Percentiles rank a stretch among this genome's conserved stretches.
These are phyloP conservation scores for Pedetes capensis DNA, from an alignment of 2,113 vertebrate genomes.

Conservation along the genomic window DNA sequence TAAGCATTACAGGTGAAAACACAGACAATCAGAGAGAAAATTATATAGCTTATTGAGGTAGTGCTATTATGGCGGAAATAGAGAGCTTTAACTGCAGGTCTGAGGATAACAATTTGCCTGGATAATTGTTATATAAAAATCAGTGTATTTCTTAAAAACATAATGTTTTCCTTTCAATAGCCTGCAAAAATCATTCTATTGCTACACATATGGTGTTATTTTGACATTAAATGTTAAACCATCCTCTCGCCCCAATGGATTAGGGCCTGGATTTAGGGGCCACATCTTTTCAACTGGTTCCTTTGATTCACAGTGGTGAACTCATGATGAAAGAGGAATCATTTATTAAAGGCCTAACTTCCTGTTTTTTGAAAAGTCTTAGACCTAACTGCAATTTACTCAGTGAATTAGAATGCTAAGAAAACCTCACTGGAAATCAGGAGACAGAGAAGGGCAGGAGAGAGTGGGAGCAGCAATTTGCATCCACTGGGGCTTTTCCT, in stretches of 20 bases:
- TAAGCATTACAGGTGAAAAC: background rate
- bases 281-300: background rate
- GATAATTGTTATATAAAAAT: background rate
- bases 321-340: background rate
- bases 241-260: background rate
- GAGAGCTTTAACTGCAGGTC: background rate
- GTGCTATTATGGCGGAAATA: accelerated
- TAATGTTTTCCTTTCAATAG: background rate
- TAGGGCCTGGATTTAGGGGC: background rate
- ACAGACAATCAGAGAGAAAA: background rate
- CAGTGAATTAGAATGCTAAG: background rate
- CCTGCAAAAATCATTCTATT: background rate
- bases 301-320: background rate
- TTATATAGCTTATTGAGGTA: background rate
- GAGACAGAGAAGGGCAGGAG: background rate
- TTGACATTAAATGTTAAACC: background rate
- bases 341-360: background rate
- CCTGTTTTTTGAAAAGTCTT: background rate
- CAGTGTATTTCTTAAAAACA: background rate
- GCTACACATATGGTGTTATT: background rate
- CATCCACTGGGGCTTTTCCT: background rate
- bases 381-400: background rate
- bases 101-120: background rate
- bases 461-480: background rate
- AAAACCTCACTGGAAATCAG: conserved; percentile 10